Conservation (phyloP, 2,888 invertebrate species). For the Belgica antarctica region DNA sequence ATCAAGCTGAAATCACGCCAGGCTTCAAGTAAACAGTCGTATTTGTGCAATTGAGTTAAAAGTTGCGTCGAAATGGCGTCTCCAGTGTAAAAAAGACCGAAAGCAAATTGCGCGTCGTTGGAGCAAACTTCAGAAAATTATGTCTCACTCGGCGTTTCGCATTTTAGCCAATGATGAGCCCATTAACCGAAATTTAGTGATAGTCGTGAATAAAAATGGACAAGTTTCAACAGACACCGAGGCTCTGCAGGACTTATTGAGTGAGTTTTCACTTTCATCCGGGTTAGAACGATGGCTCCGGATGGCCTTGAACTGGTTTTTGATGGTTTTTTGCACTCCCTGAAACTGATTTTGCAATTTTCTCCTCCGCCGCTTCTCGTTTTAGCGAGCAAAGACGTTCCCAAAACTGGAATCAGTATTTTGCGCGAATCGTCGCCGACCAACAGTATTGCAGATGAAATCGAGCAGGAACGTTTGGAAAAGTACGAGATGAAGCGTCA, state of each 20-base stretch:
- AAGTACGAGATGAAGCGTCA: background rate
- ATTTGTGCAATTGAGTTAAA: background rate
- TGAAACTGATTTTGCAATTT: conserved; percentile 46
- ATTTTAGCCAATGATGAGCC: conserved; percentile 42
- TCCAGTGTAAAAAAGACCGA: background rate
- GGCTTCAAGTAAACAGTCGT: background rate
- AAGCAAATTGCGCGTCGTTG: background rate
- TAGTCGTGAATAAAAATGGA: conserved; percentile 85
- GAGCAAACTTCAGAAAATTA: conserved; percentile 18
- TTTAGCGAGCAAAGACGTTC: conserved; percentile 51
- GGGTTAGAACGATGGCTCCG: conserved; percentile 42
- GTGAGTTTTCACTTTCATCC: conserved; percentile 57
- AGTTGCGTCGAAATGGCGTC: background rate
- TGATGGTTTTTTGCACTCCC: conserved; percentile 4
- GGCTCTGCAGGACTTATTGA: conserved; percentile 73
- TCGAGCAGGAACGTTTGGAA: conserved; percentile 47
- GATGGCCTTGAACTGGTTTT: conserved; percentile 23
- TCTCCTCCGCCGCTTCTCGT: background rate
- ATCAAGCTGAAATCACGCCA: conserved; percentile 12
- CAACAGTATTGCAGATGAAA: conserved; percentile 53
- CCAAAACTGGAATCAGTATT: conserved; percentile 63
- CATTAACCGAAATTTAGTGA: conserved; percentile 59
- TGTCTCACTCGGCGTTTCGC: conserved; percentile 44
- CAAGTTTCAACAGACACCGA: conserved; percentile 77
- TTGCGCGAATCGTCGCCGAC: conserved; percentile 59